Evolutionary conservation across 2,888 invertebrate genomes (phyloP), one percentile per base, ranked within the genome.

Genomic region (Theretra japonica): DNA sequence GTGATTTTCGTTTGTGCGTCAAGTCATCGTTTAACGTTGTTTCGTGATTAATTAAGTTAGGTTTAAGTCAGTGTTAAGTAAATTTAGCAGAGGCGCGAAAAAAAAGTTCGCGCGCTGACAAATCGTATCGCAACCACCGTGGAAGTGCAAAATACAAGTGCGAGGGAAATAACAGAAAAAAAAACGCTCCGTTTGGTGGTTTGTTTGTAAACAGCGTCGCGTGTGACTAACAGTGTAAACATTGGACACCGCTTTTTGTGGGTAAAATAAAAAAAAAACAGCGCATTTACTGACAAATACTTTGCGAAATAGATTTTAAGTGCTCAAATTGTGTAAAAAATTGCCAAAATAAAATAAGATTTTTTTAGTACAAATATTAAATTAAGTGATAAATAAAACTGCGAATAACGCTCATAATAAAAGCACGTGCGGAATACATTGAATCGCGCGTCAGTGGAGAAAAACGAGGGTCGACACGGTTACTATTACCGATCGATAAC

Each of bases 1-100:
- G 93, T 94, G 92, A 88, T 91, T 94, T 94, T 91, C 90, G 91
- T 94, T 91, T 89, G 94, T 94, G 88, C 92, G 94, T 94, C 88
- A 86, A 85, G 94, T 94, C 91, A 92, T 94, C 83, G 94, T 94
- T 94, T 76, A 79, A 90, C 91, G 93, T 94, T 83, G 92, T 93
- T 79, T 82, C 83, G 92, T 93, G 86, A 76, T 88, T 83, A 84
- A 76, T 78, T 82, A 83, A 83, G 84, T 82, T 83, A 85, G 79
- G 70, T 74, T 77, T 81, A 80, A 83, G 83, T 83, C 17, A 23
- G 65, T 65, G 17, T 65, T 21, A 48, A 48, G 82, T 80, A 82
- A 81, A 82, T 82, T 69, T 58, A 70, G 50, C 50, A 4, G 15
- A 21, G 59, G 70, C 70, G 71, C 68, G 68, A 33, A 30, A 69